These are phyloP conservation scores for Spicauda simplicius DNA, from an alignment of 2,888 invertebrate genomes.

Conservation along the genomic window DNA sequence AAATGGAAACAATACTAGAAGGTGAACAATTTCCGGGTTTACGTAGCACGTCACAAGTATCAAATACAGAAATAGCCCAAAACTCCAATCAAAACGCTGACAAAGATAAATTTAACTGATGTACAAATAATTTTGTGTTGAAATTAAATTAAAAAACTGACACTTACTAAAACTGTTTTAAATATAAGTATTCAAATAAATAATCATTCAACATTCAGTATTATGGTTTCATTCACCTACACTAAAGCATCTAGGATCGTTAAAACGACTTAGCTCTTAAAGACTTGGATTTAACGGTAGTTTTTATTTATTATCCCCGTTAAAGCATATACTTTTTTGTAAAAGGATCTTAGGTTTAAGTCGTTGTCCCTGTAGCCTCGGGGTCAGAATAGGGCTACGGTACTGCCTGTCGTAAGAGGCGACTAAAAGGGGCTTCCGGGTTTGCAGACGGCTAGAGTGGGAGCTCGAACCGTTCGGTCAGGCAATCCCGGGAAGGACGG, in stretches of 20 bases:
- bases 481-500: too few relatives aligned
- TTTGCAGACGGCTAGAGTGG: too few relatives aligned
- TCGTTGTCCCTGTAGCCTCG: too few relatives aligned
- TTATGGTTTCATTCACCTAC: not conserved
- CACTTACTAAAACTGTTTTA: not conserved
- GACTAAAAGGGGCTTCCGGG: too few relatives aligned
- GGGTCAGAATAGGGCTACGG: too few relatives aligned
- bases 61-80: slow-evolving; percentile 1
- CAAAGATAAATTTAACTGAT: slow-evolving; percentile 3
- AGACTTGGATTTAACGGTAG: too few relatives aligned
- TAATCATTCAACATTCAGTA: not conserved
- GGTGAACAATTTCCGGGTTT: slow-evolving; percentile 50
- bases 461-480: too few relatives aligned
- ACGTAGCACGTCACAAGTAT: not conserved
- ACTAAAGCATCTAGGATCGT: not conserved
- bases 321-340: too few relatives aligned
- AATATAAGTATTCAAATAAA: not conserved
- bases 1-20: slow-evolving; percentile 68
- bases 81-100: not conserved
- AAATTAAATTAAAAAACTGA: slow-evolving; percentile 3
- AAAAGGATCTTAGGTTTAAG: too few relatives aligned
- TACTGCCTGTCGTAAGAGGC: too few relatives aligned
- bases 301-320: too few relatives aligned
- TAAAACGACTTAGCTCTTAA: too few relatives aligned
- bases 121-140: not conserved